These are phyloP conservation scores for Drosophila watanabei DNA, from an alignment of 1,140 invertebrate genomes.

Conservation along the genomic window DNA sequence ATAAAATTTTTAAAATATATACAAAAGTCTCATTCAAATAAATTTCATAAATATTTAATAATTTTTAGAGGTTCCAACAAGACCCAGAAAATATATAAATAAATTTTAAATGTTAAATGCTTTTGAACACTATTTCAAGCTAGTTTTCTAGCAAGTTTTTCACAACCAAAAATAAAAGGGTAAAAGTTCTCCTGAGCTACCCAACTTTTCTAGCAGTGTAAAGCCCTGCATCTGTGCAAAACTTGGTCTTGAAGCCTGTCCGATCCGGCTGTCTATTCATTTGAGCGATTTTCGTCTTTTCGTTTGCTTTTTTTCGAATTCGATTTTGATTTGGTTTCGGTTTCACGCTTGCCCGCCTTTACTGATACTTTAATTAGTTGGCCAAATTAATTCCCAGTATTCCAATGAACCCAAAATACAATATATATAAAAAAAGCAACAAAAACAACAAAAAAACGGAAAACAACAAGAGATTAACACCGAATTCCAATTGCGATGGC, in stretches of 20 bases:
- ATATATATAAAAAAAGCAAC: not conserved
- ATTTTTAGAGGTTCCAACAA: not conserved
- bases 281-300: constrained; percentile 32
- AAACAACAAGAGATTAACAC: constrained; percentile 26
- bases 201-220: constrained; percentile 1
- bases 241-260: constrained; percentile 43
- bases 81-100: not conserved
- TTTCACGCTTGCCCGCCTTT: constrained; percentile 64
- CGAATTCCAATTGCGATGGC: constrained; percentile 53
- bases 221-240: constrained; percentile 4
- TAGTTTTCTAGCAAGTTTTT: no score
- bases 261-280: constrained; percentile 79
- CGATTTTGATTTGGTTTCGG: constrained; percentile 76
- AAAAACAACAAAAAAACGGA: not conserved
- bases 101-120: no score
- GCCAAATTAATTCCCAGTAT: constrained; percentile 26
- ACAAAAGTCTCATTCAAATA: no score
- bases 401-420: not conserved
- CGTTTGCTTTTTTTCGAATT: constrained; percentile 37
- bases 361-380: constrained; percentile 42
- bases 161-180: not conserved
- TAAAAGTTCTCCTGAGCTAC: not conserved
- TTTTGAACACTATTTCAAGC: not conserved
- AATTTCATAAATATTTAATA: not conserved
- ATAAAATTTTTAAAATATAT: no score